These are phyloP conservation scores for Cephus rjabovi DNA, from an alignment of 2,888 invertebrate species.

Conservation along the genomic window DNA sequence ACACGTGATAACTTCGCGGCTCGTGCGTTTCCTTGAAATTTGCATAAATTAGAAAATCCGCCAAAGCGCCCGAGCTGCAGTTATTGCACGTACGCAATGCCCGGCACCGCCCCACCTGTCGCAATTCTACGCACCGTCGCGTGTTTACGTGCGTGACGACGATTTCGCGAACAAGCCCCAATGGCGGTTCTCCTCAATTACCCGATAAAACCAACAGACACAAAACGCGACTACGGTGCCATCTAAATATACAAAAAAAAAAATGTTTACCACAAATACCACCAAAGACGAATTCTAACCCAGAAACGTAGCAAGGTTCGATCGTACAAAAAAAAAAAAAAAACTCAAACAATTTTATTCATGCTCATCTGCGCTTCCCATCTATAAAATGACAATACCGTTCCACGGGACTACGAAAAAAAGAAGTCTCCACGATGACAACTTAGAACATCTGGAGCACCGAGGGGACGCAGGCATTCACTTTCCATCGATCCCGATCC, in stretches of 20 bases:
- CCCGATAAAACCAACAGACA: neutral
- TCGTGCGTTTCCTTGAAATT: neutral
- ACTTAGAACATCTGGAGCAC: neutral
- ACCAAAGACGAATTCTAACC: neutral
- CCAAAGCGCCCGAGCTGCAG: neutral
- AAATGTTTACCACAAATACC: neutral
- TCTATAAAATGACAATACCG: neutral
- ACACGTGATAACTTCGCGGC: neutral
- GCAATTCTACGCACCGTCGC: neutral
- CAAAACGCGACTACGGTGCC: neutral
- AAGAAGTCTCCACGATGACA: neutral
- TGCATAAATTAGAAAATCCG: constrained; percentile 3
- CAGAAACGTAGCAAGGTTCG: neutral
- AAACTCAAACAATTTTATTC: neutral
- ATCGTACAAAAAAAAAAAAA: neutral
- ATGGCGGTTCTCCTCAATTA: neutral
- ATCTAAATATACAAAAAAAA: neutral
- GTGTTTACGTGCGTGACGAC: neutral
- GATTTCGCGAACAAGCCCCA: neutral
- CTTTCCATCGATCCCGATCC: neutral
- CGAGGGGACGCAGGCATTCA: neutral
- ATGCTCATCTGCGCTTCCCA: neutral
- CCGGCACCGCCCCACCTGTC: neutral
- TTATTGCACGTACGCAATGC: neutral
- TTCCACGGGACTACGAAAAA: neutral